Evolutionary conservation across 2,113 vertebrate genomes (phyloP).

Genomic region (Chaetodon trifascialis): DNA sequence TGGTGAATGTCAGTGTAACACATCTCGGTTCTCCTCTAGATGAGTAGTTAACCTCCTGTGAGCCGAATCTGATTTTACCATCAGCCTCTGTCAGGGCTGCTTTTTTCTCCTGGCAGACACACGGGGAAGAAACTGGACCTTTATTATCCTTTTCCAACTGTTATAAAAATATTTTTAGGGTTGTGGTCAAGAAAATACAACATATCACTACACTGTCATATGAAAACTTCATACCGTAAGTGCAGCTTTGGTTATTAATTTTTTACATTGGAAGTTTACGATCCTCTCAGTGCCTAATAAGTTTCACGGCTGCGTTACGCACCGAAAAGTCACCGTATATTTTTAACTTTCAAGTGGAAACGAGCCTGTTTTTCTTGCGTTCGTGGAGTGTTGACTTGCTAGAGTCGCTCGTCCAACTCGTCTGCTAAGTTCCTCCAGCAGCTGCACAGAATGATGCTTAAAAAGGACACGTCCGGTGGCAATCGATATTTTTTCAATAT

Average conservation of each 20-base stretch:
- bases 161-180: conserved; percentile 72
- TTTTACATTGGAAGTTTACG: conserved; percentile 58
- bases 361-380: conserved; percentile 19
- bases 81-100: conserved; percentile 62
- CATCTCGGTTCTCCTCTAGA: conserved; percentile 41
- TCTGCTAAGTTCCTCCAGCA: background rate
- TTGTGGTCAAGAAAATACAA: conserved; percentile 71
- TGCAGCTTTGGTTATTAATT: conserved; percentile 63
- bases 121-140: conserved; percentile 28
- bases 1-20: conserved; percentile 63
- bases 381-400: conserved; percentile 34
- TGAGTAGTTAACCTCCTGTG: conserved; percentile 68
- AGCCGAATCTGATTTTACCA: conserved; percentile 75
- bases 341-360: conserved; percentile 49
- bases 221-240: conserved; percentile 58
- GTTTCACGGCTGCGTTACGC: conserved; percentile 53
- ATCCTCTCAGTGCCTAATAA: conserved; percentile 44
- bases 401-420: background rate
- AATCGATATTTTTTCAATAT: background rate
- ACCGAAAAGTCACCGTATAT: conserved; percentile 28
- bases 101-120: conserved; percentile 56
- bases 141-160: conserved; percentile 71
- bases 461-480: background rate
- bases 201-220: conserved; percentile 60
- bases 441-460: background rate